Evolutionary conservation across 1,140 invertebrate genomes (phyloP).

Genomic region (Capitella teleta): DNA sequence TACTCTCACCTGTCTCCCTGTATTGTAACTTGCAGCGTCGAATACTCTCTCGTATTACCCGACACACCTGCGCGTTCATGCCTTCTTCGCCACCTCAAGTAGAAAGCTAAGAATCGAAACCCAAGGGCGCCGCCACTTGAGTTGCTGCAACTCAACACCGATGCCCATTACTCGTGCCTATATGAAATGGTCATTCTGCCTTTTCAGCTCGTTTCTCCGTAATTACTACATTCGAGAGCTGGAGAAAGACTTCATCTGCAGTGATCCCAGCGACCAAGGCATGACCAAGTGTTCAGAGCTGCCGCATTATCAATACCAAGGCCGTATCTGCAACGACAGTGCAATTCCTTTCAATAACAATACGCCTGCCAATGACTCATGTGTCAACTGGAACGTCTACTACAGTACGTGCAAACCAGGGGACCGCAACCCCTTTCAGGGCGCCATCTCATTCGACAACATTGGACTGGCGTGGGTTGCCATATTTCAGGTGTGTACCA

Average conservation of each 20-base stretch:
- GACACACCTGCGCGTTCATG: too few relatives aligned
- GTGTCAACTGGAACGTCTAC: conserved; percentile 99
- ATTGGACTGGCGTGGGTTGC: conserved; percentile 99
- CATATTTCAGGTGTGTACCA: conserved; percentile 99
- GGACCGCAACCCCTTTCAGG: conserved; percentile 94
- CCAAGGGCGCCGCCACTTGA: not conserved
- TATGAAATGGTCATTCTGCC: too few relatives aligned
- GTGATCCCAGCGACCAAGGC: conserved; percentile 62
- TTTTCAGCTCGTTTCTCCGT: not conserved
- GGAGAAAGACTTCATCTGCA: conserved; percentile 86
- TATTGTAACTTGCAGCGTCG: too few relatives aligned
- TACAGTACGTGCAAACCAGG: conserved; percentile 87
- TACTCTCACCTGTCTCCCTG: too few relatives aligned
- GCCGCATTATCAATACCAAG: conserved; percentile 62
- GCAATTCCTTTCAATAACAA: conserved; percentile 27
- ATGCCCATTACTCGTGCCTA: too few relatives aligned
- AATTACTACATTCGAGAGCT: conserved; percentile 18
- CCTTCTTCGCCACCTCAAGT: too few relatives aligned
- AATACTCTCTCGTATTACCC: too few relatives aligned
- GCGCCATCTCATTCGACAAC: conserved; percentile 98
- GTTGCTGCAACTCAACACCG: not conserved
- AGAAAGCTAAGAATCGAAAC: not conserved
- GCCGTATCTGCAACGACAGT: conserved; percentile 51
- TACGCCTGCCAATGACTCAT: conserved; percentile 45
- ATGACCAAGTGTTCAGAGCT: conserved; percentile 86